Evolutionary conservation across 2,797 vertebrate genomes (phyloP).

Genomic region (Tamandua tetradactyla): DNA sequence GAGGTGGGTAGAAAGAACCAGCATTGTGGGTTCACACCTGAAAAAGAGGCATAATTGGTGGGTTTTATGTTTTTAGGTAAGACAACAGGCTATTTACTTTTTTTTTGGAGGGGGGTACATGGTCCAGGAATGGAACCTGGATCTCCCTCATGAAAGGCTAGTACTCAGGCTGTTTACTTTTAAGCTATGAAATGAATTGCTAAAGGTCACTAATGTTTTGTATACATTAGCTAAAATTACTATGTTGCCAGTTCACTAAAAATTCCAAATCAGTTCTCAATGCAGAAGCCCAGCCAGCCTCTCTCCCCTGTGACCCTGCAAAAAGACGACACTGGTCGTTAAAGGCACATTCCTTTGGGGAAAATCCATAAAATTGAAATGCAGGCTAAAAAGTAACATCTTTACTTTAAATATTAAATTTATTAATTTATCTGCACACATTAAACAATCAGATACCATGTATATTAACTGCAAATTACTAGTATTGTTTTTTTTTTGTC

Average conservation of each 20-base stretch:
- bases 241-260: background rate
- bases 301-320: background rate
- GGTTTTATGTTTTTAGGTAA: background rate
- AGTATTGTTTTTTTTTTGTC: accelerated
- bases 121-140: no score
- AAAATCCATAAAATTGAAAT: background rate
- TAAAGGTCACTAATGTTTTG: background rate
- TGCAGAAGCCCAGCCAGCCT: no score
- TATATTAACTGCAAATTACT: background rate
- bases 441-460: accelerated
- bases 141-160: no score
- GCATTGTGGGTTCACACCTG: background rate
- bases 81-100: background rate
- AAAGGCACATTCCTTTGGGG: background rate
- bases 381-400: background rate
- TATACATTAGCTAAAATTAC: background rate
- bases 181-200: background rate
- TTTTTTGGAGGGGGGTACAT: no score
- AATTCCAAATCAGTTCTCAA: background rate
- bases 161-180: background rate
- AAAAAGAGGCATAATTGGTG: background rate
- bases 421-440: background rate
- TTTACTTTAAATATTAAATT: background rate
- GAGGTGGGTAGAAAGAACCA: background rate
- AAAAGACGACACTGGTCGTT: accelerated